Evolutionary conservation across 2,113 vertebrate genomes (phyloP), one percentile per base, ranked within the genome.

Genomic region (Pionites leucogaster): DNA sequence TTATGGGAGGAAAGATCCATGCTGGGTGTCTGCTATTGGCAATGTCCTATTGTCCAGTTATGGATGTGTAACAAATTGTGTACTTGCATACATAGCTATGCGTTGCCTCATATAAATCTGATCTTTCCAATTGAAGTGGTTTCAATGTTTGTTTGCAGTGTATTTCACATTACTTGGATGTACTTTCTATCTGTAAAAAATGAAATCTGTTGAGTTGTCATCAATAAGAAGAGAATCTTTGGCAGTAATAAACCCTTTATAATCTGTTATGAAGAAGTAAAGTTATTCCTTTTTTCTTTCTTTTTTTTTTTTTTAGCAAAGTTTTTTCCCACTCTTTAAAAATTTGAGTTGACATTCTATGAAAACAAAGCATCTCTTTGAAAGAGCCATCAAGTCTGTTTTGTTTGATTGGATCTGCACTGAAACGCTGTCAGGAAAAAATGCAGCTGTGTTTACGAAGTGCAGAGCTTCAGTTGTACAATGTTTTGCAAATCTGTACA

Each of bases 141-240:
- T 77, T 86, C 35, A 49, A n/a, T 78, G 29, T 93, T 67, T 80
- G 33, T 88, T 88, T 91, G 35, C 37, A 84, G 55, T 47, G 9
- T 86, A 44, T 68, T 93, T 93, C 37, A 14, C 44, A 10, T 84
- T 94, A 84, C 42, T 94, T 93, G 83, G 90, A 78, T 84, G 42
- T 91, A 59, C 47, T 89, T 89, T 92, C 25, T 68, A n/a, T 19
- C 33, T 62, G 17, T 87, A 59, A 90, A 85, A 86, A 68, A 70
- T 37, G 7, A 74, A 92, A 82, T 49, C 28, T 72, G 28, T 79
- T 82, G 69, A 78, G 60, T 72, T 87, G 59, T 90, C 80, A 81
- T 92, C 64, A 53, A 17, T 78, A 49, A 70, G 29, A 93, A 84
- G 10, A 67, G 60, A 84, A 82, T 63, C 39, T 67, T 92, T 67